Percentiles rank a stretch among this genome's conserved stretches.
phyloP scores from a whole-genome alignment of 92 coral and sea anemone species.

The Umimayanthus chanpuru region DNA sequence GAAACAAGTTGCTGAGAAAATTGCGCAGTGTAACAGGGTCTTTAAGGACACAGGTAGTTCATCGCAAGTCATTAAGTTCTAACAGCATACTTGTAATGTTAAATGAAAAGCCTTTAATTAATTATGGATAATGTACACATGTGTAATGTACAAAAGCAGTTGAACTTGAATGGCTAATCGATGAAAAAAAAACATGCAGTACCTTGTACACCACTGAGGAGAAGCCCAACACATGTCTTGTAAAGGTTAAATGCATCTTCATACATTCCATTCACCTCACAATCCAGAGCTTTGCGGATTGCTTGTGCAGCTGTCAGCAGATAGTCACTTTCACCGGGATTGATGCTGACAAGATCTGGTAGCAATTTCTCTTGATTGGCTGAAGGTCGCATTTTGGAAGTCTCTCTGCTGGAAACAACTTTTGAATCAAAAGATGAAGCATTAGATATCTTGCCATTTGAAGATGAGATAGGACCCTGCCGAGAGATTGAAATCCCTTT shows the following conservation, averaged over 20 bases:
- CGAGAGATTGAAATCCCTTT: background rate
- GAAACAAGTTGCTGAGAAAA: no score
- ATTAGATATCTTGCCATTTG: background rate
- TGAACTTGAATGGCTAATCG: no score
- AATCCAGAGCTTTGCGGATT: conserved; percentile 84
- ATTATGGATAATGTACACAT: no score
- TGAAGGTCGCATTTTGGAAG: background rate
- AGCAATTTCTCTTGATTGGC: conserved; percentile 34
- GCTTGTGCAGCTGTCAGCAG: conserved; percentile 87
- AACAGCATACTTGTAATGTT: no score
- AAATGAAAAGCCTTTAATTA: no score
- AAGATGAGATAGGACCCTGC: background rate
- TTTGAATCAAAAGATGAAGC: background rate
- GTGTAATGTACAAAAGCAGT: no score
- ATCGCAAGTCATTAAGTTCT: no score
- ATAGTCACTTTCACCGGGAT: conserved; percentile 75
- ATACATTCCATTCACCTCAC: conserved; percentile 90
- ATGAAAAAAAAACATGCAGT: background rate
- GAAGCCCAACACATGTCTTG: conserved; percentile 89
- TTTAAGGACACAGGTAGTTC: no score
- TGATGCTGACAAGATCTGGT: conserved; percentile 64
- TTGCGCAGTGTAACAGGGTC: no score
- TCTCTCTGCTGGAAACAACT: conserved; percentile 1
- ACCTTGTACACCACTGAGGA: conserved; percentile 98
- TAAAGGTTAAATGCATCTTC: conserved; percentile 92